Conservation (phyloP, 2,888 invertebrate species). For the Octonoba sinensis region DNA sequence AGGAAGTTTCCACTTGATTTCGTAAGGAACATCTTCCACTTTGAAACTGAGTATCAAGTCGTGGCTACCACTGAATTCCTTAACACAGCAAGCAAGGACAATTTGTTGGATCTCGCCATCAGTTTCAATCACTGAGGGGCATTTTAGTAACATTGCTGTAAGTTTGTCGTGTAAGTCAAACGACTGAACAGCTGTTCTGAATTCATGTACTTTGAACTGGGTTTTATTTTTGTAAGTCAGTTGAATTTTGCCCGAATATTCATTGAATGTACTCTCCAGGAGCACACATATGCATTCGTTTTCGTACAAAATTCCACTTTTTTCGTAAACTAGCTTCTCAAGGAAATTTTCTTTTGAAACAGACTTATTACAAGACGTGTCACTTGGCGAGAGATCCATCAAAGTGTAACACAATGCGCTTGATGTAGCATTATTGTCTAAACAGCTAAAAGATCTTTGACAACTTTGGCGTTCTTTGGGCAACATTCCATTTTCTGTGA, state of each 20-base stretch:
- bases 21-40: neutral
- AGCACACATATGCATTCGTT: slow-evolving; percentile 9
- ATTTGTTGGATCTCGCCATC: slow-evolving; percentile 6
- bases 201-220: neutral
- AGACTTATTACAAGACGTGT: too few relatives aligned
- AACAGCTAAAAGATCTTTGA: neutral
- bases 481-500: neutral
- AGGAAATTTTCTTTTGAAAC: neutral
- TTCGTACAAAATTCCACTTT: slow-evolving; percentile 29
- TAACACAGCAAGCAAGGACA: slow-evolving; percentile 19
- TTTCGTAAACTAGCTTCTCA: slow-evolving; percentile 16
- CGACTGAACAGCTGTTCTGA: neutral
- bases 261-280: slow-evolving; percentile 7
- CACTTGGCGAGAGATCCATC: neutral
- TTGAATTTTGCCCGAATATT: neutral
- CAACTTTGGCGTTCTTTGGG: neutral
- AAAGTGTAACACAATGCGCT: neutral
- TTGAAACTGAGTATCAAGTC: slow-evolving; percentile 9
- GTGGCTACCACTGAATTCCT: slow-evolving; percentile 14
- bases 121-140: neutral
- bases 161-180: too few relatives aligned
- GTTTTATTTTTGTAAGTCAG: slow-evolving; percentile 34
- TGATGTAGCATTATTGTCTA: neutral
- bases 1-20: slow-evolving; percentile 16
- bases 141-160: neutral